Conservation (phyloP, 2,113 vertebrate species). For the Paedocypris sp. region DNA sequence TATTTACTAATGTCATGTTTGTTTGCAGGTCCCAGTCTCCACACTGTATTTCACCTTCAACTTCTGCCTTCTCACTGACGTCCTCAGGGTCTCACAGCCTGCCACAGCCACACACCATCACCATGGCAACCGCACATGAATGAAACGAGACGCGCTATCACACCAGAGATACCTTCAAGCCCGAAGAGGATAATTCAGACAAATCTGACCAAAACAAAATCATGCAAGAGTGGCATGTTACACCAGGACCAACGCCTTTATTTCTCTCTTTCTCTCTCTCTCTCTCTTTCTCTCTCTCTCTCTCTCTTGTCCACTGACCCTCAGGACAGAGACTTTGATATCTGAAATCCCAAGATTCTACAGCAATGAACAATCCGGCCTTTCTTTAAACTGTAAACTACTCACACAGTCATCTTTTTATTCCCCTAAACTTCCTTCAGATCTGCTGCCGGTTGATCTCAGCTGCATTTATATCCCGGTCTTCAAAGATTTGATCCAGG, state of each 20-base stretch:
- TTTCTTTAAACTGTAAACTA: not conserved
- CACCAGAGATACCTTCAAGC: too few species aligned
- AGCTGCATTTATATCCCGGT: not conserved
- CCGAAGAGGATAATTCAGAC: too few species aligned
- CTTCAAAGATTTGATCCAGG: not conserved
- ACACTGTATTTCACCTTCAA: slow-evolving; percentile 66
- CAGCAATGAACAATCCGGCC: not conserved
- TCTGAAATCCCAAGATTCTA: not conserved
- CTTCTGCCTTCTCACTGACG: slow-evolving; percentile 66
- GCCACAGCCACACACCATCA: slow-evolving; percentile 37
- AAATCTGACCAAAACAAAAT: too few species aligned
- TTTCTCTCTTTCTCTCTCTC: too few species aligned
- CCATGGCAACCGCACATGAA: slow-evolving; percentile 33
- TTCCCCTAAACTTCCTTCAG: too few species aligned
- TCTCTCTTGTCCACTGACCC: slow-evolving; percentile 5
- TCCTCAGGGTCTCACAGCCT: slow-evolving; percentile 53
- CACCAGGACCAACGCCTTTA: too few species aligned
- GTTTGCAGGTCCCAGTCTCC: slow-evolving; percentile 75
- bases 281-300: not conserved
- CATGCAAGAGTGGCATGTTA: too few species aligned
- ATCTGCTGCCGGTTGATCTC: not conserved
- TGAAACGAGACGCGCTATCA: slow-evolving; percentile 31
- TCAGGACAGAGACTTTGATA: not conserved
- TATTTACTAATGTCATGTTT: not conserved
- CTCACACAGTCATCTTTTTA: not conserved